Conservation (phyloP, 2,113 vertebrate species). For the Aythya baeri region DNA sequence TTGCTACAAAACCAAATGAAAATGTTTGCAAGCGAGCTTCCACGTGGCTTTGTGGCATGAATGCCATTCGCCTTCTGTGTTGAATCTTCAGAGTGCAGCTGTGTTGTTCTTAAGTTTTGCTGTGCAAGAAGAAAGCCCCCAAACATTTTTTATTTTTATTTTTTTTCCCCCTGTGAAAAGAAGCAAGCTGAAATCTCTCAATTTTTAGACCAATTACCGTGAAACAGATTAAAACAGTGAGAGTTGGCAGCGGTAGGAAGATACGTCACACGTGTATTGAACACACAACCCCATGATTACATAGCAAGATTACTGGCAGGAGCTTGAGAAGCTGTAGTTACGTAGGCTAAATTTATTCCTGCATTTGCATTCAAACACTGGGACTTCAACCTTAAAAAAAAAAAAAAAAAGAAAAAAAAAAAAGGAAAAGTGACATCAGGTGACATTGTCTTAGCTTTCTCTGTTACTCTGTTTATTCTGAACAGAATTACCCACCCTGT, state of each 20-base stretch:
- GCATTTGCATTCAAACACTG: background rate
- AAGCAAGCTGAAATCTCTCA: background rate
- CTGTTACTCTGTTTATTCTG: no score
- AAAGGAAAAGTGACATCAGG: background rate
- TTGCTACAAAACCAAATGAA: background rate
- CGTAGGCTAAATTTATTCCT: background rate
- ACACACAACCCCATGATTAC: background rate
- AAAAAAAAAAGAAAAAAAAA: no score
- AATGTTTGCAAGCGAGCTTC: background rate
- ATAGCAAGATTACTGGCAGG: background rate
- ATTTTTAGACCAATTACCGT: background rate
- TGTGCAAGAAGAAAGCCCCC: background rate
- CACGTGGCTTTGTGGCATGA: no score
- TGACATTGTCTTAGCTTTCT: background rate
- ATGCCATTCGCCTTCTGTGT: fast-evolving
- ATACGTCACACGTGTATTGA: background rate
- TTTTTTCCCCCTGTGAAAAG: background rate
- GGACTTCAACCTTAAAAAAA: background rate
- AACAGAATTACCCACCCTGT: background rate
- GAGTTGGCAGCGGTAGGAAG: background rate
- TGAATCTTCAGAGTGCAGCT: background rate
- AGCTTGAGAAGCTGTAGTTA: background rate
- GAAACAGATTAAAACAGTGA: background rate
- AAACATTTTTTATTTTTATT: fast-evolving
- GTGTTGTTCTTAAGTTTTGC: background rate